These are phyloP conservation scores for Pyrochroa serraticornis DNA, from an alignment of 2,888 invertebrate genomes.

Conservation along the genomic window DNA sequence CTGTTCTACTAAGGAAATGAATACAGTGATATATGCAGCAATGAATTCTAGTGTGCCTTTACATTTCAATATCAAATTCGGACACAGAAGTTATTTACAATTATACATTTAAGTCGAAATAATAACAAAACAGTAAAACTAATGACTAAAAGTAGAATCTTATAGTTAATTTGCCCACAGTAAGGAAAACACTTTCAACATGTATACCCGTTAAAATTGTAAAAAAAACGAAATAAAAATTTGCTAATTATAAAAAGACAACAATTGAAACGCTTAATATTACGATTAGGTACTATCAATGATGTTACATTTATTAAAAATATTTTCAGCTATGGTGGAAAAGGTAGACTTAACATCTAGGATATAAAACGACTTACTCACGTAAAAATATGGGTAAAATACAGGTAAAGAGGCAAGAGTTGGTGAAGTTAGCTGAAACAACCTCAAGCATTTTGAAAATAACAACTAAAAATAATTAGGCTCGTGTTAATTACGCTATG, in stretches of 20 bases:
- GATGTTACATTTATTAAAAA: conserved; percentile 19
- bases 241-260: conserved; percentile 3
- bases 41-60: not conserved
- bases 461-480: no score
- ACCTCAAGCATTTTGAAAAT: no score
- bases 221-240: conserved; percentile 2
- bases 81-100: conserved; percentile 31
- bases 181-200: not conserved
- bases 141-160: conserved; percentile 8
- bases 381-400: no score
- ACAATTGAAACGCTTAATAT: conserved; percentile 10
- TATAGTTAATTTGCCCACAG: not conserved
- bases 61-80: conserved; percentile 27
- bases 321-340: not conserved
- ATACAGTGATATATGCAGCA: not conserved
- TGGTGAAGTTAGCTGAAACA: no score
- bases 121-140: conserved; percentile 5
- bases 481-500: not conserved
- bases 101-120: conserved; percentile 11
- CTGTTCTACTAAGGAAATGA: conserved; percentile 12
- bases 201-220: conserved; percentile 2
- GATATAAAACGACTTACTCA: no score
- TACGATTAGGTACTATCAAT: conserved; percentile 15
- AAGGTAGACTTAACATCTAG: no score
- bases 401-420: no score